Evolutionary conservation across 2,888 invertebrate species (phyloP).

Genomic region (Exocentrus adspersus): DNA sequence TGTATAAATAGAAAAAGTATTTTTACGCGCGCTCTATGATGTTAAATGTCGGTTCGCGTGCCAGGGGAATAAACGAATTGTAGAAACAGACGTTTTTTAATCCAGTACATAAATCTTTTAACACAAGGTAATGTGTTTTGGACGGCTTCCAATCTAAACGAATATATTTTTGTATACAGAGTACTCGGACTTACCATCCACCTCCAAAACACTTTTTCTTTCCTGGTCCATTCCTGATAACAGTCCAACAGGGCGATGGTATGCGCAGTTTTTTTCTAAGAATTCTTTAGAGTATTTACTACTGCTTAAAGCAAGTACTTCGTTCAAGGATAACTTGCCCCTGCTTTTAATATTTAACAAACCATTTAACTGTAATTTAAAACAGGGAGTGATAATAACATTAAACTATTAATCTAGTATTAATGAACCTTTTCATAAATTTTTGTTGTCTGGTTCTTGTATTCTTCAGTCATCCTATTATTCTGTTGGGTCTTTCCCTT

Average conservation of each 20-base stretch:
- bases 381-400: constrained; percentile 3
- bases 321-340: constrained; percentile 41
- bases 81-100: neutral
- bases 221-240: constrained; percentile 44
- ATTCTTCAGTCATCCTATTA: constrained; percentile 29
- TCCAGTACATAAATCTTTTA: neutral
- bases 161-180: too few species aligned
- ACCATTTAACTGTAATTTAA: constrained; percentile 34
- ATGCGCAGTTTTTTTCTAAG: constrained; percentile 34
- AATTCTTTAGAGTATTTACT: constrained; percentile 37
- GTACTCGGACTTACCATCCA: constrained; percentile 53
- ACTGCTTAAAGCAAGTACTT: constrained; percentile 40
- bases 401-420: too few species aligned
- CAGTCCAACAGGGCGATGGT: constrained; percentile 37
- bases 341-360: constrained; percentile 28
- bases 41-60: neutral
- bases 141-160: too few species aligned
- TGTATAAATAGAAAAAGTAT: constrained; percentile 1
- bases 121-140: neutral
- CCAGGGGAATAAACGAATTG: neutral
- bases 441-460: constrained; percentile 33
- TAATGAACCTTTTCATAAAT: constrained; percentile 35
- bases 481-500: constrained; percentile 31
- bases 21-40: neutral
- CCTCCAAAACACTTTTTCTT: constrained; percentile 47